Evolutionary conservation across 2,888 invertebrate species (phyloP), one percentile per base, ranked within the genome.

Genomic region (Cerceris ruficornis): DNA sequence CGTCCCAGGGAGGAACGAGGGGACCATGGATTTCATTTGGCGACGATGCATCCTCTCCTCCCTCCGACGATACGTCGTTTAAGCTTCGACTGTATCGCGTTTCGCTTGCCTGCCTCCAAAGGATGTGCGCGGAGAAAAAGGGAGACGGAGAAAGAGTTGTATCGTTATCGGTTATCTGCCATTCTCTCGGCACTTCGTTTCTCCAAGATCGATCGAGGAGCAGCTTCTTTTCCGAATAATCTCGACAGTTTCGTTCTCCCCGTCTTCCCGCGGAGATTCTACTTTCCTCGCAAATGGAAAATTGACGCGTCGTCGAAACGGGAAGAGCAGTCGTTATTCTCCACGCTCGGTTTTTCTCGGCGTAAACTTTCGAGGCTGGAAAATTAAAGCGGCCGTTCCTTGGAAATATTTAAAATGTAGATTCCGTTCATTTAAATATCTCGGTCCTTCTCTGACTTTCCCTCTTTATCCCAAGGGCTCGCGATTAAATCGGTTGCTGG

Each of bases 161-260:
- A 76, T 83, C 80, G 83, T 83, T 85, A 81, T 82, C 80, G 85
- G 81, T 75, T 76, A 76, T 69, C 77, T 75, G 70, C 69, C 79
- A 68, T 72, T 78, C 77, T 52, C 70, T 67, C n/a, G 68, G 78
- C 67, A 52, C 17, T 14, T 60, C 67, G 67, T 50, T 7, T 4
- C 7, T 17, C 43, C 11, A 13, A 15, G 57, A 41, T 15, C 52
- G 60, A 17, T 42, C 17, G 46, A 43, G 42, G 13, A 42, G 15
- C 9, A 41, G 41, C 14, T 17, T 62, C 52, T 67, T 59, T 58
- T 43, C 41, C 75, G 75, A 60, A 54, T 54, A 54, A 15, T 7
- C 28, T 28, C 28, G 28, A 2, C 28, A 28, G 28, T 28, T 28
- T 28, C 28, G 1, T 4, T 28, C 28, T 28, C 28, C 28, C 28